Conservation (phyloP, 1,140 invertebrate species). For the Pseudachorutes palmiensis region DNA sequence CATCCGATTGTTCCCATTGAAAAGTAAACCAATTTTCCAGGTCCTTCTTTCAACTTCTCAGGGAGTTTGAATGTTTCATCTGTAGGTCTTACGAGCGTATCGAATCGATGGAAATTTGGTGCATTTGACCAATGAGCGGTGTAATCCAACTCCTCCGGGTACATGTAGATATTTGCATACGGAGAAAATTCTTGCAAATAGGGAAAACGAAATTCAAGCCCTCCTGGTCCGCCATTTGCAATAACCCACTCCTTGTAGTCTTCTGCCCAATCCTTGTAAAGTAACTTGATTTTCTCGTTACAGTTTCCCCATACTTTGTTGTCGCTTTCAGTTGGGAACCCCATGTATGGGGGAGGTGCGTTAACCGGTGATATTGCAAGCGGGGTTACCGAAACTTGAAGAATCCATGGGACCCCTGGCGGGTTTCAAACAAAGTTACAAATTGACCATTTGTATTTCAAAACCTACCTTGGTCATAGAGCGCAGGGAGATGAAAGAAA, state of each 20-base stretch:
- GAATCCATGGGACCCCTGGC: slow-evolving; percentile 1
- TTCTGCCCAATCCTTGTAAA: background rate
- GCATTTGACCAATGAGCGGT: background rate
- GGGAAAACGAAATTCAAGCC: background rate
- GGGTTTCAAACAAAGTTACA: background rate
- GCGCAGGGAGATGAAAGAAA: background rate
- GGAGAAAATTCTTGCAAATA: background rate
- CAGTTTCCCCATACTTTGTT: background rate
- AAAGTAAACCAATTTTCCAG: slow-evolving; percentile 10
- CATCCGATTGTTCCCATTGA: slow-evolving; percentile 9
- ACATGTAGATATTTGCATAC: slow-evolving; percentile 11
- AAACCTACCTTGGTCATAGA: background rate
- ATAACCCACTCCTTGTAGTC: background rate
- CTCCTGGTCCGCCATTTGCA: background rate
- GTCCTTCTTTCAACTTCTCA: background rate
- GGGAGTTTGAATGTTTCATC: slow-evolving; percentile 6
- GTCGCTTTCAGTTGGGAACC: background rate
- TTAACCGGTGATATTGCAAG: background rate
- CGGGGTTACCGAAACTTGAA: background rate
- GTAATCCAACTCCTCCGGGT: slow-evolving; percentile 1
- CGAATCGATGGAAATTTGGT: background rate
- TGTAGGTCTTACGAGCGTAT: background rate
- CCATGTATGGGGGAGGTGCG: background rate
- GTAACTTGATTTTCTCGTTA: background rate
- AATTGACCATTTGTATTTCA: background rate